Evolutionary conservation across 2,888 invertebrate genomes (phyloP), one percentile per base, ranked within the genome.

Genomic region (Dione vanillae): DNA sequence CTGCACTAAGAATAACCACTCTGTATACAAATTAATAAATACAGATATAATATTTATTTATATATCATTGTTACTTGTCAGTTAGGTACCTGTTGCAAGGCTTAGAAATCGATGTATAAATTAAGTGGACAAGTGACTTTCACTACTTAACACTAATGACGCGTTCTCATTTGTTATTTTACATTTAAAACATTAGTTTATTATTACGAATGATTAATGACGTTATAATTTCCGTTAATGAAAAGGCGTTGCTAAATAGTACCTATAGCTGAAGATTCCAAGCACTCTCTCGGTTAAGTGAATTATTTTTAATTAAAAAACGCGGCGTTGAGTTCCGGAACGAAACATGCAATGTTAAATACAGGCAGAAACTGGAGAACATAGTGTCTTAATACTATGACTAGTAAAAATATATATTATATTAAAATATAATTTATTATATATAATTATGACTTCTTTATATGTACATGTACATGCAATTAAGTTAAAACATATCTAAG

Each of bases 1-100:
- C 35, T 64, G 14, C 19, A 35, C 1, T n/a, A n/a, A 45, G n/a
- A 61, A 61, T 61, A 45, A 61, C 61, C 45, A 45, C 45, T 61
- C 20, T 45, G 27, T 11, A 45, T 61, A 6, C 2, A n/a, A 45
- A 45, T 59, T 27, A 11, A 37, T 16, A 51, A 3, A 51, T 27
- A 35, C 14, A 7, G 14, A 35, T 37, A 56, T 14, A n/a, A 14
- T 27, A n/a, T 43, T 1, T 52, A n/a, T 35, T 27, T 12, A 35
- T 52, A n/a, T 54, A 16, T n/a, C 1, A 56, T 56, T 37, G n/a
- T 16, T 56, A 2, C n/a, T 14, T 19, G 19, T 49, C 2, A 3
- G 5, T 27, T 27, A 20, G 11, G n/a, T 54, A 35, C 45, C 35
- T 54, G 54, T 37, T 16, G 54, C n/a, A 37, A 54, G 54, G 37